A percentile compares a stretch with the other conserved stretches of the same genome.
These are phyloP conservation scores for Xanthostigma xanthostigma DNA, from an alignment of 2,888 invertebrate species.

Conservation along the genomic window DNA sequence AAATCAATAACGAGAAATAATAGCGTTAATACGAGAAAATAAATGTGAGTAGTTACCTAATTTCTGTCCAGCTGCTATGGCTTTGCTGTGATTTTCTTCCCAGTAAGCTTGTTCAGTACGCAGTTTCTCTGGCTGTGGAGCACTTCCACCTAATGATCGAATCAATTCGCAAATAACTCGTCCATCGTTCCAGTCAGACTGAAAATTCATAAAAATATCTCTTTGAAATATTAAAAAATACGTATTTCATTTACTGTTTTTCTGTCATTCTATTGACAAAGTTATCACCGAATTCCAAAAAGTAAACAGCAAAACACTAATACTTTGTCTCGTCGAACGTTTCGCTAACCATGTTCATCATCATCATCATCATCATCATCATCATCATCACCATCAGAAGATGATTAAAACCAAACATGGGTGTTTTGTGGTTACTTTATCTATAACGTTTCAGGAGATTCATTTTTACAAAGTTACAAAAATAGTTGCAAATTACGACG, in stretches of 20 bases:
- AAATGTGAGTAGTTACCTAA: slow-evolving; percentile 29
- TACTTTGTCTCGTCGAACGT: too few species aligned
- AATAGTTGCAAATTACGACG: too few species aligned
- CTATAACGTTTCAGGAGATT: too few species aligned
- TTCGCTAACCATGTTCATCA: too few species aligned
- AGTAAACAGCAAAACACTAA: too few species aligned
- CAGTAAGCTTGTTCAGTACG: slow-evolving; percentile 61
- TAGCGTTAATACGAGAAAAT: not conserved
- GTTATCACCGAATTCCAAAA: too few species aligned
- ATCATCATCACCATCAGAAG: too few species aligned
- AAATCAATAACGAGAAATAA: too few species aligned
- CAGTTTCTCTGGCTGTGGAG: slow-evolving; percentile 66
- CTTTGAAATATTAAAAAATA: not conserved
- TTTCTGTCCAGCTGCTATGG: slow-evolving; percentile 54
- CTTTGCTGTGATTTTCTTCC: slow-evolving; percentile 68
- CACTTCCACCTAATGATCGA: slow-evolving; percentile 75
- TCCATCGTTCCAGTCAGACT: slow-evolving; percentile 98
- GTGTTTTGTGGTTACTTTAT: too few species aligned
- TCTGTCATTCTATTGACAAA: not conserved
- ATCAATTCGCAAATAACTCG: slow-evolving; percentile 76
- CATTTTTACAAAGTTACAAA: too few species aligned
- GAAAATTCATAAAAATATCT: slow-evolving; percentile 18
- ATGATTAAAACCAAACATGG: too few species aligned
- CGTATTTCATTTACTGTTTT: not conserved
- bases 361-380: too few species aligned